Evolutionary conservation across 2,113 vertebrate species (phyloP), one percentile per base, ranked within the genome.

Genomic region (Megaceryle maxima): DNA sequence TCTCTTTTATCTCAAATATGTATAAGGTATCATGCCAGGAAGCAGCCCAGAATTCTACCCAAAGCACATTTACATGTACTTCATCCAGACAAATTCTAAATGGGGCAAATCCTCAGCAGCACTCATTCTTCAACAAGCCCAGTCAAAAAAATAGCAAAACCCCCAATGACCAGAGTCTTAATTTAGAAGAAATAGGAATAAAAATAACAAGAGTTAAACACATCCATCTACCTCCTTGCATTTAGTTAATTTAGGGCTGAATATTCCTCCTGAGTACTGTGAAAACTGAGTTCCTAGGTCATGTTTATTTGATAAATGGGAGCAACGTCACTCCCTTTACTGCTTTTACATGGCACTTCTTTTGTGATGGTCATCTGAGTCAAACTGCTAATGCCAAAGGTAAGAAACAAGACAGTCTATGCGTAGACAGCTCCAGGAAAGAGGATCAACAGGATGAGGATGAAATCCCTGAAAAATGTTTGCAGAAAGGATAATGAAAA

Each of bases 401-500:
- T 12, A 85, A 94, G 59, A 82, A 84, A 92, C 43, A 90, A 82
- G 43, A 75, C 46, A 86, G 72, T 4, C 63, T 33, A 29, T 59
- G 51, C 56, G 77, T 2, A 90, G 72, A 75, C 24, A 90, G 64
- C 72, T 92, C 73, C 90, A 90, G 73, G 77, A 94, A 87, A 92
- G 64, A 73, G 60, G 82, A 91, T 94, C 84, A 96, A 93, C 75
- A 74, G 92, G 85, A 92, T 83, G 67, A 92, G 39, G 62, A 91
- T 56, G 46, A 91, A 96, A 89, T 86, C 55, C 59, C 68, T 85
- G 51, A 90, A 91, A 94, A 94, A 94, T 88, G 44, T 83, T 80
- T 94, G 82, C 68, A 96, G 80, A 81, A 84, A 83, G 16, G 24
- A 80, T 67, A 96, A 87, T 86, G 39, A 87, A 94, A 97, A 86